These are phyloP conservation scores for Metalampra italica DNA, from an alignment of 2,888 invertebrate genomes.

Conservation along the genomic window DNA sequence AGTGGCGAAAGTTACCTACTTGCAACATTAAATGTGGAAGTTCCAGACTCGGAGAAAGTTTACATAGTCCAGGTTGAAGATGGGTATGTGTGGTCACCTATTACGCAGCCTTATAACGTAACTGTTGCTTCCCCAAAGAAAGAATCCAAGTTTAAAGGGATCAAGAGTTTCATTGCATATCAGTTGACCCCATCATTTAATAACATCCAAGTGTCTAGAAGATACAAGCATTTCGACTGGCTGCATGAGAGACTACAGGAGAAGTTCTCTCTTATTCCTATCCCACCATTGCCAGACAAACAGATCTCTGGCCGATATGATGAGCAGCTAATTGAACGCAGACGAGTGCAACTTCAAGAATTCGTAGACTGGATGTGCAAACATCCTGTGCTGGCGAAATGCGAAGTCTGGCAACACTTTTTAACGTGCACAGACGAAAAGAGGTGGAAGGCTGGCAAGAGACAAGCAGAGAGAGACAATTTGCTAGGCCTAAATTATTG, in stretches of 20 bases:
- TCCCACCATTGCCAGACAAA: conserved; percentile 98
- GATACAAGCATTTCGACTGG: conserved; percentile 99
- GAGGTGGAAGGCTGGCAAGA: conserved; percentile 97
- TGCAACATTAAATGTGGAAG: conserved; percentile 83
- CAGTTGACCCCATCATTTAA: conserved; percentile 97
- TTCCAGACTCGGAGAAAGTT: conserved; percentile 85
- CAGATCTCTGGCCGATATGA: conserved; percentile 98
- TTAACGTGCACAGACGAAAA: conserved; percentile 98
- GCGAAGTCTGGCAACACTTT: conserved; percentile 98
- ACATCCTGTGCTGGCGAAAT: conserved; percentile 95
- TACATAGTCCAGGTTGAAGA: conserved; percentile 86
- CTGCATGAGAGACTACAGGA: conserved; percentile 94
- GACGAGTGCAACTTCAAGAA: conserved; percentile 95
- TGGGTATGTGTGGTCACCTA: conserved; percentile 87
- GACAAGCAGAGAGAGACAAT: conserved; percentile 96
- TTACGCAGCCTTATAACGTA: conserved; percentile 87
- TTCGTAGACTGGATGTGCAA: conserved; percentile 98
- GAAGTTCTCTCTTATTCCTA: conserved; percentile 96
- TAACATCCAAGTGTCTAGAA: conserved; percentile 93
- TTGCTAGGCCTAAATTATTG: conserved; percentile 94
- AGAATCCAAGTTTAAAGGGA: conserved; percentile 97
- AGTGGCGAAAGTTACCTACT: conserved; percentile 94
- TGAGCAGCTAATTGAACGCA: conserved; percentile 96
- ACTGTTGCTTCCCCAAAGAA: conserved; percentile 97
- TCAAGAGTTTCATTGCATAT: conserved; percentile 98